Conservation (phyloP, 2,888 invertebrate genomes). For the Calameuta pallipes region DNA sequence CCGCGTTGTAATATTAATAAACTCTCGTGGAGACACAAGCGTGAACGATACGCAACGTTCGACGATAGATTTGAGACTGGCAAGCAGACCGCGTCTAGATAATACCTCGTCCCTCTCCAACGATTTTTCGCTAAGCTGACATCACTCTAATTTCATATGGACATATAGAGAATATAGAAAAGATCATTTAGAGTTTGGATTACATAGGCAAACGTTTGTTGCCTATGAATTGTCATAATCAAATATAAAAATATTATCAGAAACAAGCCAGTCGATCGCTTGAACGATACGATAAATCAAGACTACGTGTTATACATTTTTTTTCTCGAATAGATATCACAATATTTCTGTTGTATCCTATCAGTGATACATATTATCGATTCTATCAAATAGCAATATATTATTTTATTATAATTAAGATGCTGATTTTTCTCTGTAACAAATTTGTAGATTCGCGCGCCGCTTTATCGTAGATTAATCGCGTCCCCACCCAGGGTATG, state of each 20-base stretch:
- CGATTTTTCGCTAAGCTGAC: neutral
- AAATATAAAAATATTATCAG: too few species aligned
- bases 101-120: neutral
- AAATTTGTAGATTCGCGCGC: neutral
- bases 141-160: neutral
- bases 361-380: neutral
- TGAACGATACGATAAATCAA: neutral
- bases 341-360: neutral
- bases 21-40: neutral
- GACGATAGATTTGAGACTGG: neutral
- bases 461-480: neutral
- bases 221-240: too few species aligned
- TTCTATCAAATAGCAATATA: neutral
- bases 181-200: neutral
- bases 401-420: neutral
- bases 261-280: neutral
- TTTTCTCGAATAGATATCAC: neutral
- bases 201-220: too few species aligned
- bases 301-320: neutral
- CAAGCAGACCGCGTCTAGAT: neutral
- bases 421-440: neutral
- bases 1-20: neutral
- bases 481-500: neutral
- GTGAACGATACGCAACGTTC: neutral
- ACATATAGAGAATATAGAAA: neutral